Base-by-base conservation (phyloP, 1,140 invertebrate genomes). In the Magallana gigas region DNA sequence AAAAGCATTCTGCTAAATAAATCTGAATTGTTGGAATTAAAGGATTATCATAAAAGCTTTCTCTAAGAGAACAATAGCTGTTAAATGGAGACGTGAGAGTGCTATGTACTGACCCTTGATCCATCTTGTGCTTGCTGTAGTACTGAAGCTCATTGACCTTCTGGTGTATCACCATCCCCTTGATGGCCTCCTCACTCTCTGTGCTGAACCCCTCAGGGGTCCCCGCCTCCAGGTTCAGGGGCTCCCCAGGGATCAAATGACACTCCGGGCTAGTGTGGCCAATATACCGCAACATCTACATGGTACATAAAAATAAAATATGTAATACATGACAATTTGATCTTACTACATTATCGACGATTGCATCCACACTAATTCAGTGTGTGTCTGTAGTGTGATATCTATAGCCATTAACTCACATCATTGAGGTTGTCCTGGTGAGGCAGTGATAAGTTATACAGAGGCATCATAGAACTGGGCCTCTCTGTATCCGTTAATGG, bases 211-310 rank as follows among this genome's bases (percentile, higher is more conserved):
- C 92, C 86, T 94, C 94, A 18, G 93, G 93, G 58, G 94, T 86
- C 36, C 90, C 90, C 29, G 92, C 91, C 56, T 95, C 92, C 18
- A 94, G 91, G 87, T 95, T 95, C 8, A 95, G 91, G 16, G 93
- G 93, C 68, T 93, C 91, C 8, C 93, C 94, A 14, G 92, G 92
- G 4, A 87, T 85, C 18, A 94, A 87, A 11, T 97, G 95, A 92
- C 98, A 98, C 95, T 99, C 98, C 0, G 98, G 97, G 94, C 98
- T 99, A 1, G 97, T 98, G 93, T 98, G 96, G 0, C 97, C 98
- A 91, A 99, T 97, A 94, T 98, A 98, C 91, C 97, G 97, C 59
- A 99, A 94, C 88, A 98, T 95, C 97, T 98, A 92, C 4, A 94
- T 93, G 92, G 87, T 90, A 48, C 36, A 48, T 2, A 83, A 92